Evolutionary conservation across 2,888 invertebrate species (phyloP).

Genomic region (Perithous albicinctus): DNA sequence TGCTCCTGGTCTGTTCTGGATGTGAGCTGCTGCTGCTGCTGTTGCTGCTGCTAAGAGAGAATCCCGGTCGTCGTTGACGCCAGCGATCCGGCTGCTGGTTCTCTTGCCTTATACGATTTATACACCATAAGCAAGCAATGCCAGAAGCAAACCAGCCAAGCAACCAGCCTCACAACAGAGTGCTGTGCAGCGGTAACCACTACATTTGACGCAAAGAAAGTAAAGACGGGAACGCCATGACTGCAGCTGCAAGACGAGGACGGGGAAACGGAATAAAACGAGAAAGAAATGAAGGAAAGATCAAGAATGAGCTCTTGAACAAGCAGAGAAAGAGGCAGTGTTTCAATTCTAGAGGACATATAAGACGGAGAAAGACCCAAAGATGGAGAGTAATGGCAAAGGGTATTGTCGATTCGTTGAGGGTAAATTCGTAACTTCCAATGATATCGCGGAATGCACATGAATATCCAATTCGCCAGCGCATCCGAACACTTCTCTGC

Average conservation of each 20-base stretch:
- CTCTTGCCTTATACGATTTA: slow-evolving; percentile 82
- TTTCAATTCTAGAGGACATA: neutral
- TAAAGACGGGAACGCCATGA: slow-evolving; percentile 73
- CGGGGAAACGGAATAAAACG: slow-evolving; percentile 11
- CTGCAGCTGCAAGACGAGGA: slow-evolving; percentile 9
- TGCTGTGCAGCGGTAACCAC: slow-evolving; percentile 72
- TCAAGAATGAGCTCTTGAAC: neutral
- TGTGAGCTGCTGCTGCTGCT: slow-evolving; percentile 53
- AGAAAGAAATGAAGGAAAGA: slow-evolving; percentile 24
- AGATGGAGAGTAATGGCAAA: neutral
- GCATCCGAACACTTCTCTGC: neutral
- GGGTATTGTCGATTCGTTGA: slow-evolving; percentile 17
- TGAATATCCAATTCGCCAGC: neutral
- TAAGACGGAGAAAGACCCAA: slow-evolving; percentile 25
- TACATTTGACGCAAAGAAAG: slow-evolving; percentile 81
- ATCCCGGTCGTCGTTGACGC: slow-evolving; percentile 79
- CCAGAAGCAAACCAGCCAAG: slow-evolving; percentile 57
- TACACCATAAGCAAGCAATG: slow-evolving; percentile 69
- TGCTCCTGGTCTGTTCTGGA: slow-evolving; percentile 66
- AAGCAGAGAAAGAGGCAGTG: neutral
- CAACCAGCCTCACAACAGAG: slow-evolving; percentile 51
- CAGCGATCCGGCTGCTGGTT: slow-evolving; percentile 77
- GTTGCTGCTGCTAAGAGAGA: slow-evolving; percentile 73
- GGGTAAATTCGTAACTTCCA: slow-evolving; percentile 22
- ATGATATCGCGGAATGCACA: neutral